These are phyloP conservation scores for Schizotus pectinicornis DNA, from an alignment of 2,888 invertebrate genomes.

Conservation along the genomic window DNA sequence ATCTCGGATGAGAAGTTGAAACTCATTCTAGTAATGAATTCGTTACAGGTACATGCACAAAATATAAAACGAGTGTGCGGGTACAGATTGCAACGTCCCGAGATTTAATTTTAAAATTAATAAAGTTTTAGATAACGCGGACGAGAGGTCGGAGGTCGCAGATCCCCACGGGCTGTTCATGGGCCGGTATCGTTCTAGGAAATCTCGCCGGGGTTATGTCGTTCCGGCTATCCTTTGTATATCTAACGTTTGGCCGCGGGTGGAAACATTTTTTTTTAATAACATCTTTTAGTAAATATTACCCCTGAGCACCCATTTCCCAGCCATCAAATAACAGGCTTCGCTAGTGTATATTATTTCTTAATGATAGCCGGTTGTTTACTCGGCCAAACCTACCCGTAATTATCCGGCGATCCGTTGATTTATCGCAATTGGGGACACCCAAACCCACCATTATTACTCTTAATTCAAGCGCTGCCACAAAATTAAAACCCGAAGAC, in stretches of 20 bases:
- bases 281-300: conserved; percentile 30
- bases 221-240: conserved; percentile 36
- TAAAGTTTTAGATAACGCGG: conserved; percentile 35
- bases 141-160: conserved; percentile 22
- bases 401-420: conserved; percentile 25
- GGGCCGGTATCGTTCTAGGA: conserved; percentile 37
- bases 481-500: too few relatives aligned
- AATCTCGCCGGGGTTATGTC: conserved; percentile 38
- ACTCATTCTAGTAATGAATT: conserved; percentile 36
- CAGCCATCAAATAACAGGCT: conserved; percentile 29
- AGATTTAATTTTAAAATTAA: conserved; percentile 39
- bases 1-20: conserved; percentile 34
- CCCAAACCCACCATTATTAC: neutral
- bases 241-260: conserved; percentile 33
- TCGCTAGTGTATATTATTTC: conserved; percentile 30
- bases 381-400: conserved; percentile 16
- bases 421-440: conserved; percentile 29
- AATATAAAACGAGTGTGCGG: conserved; percentile 24
- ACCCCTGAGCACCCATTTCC: conserved; percentile 24
- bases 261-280: conserved; percentile 29
- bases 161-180: conserved; percentile 29
- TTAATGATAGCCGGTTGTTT: conserved; percentile 28
- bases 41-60: conserved; percentile 31
- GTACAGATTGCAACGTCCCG: conserved; percentile 26
- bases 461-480: conserved; percentile 7